Conservation (phyloP, 2,888 invertebrate genomes). For the Protophormia terraenovae region DNA sequence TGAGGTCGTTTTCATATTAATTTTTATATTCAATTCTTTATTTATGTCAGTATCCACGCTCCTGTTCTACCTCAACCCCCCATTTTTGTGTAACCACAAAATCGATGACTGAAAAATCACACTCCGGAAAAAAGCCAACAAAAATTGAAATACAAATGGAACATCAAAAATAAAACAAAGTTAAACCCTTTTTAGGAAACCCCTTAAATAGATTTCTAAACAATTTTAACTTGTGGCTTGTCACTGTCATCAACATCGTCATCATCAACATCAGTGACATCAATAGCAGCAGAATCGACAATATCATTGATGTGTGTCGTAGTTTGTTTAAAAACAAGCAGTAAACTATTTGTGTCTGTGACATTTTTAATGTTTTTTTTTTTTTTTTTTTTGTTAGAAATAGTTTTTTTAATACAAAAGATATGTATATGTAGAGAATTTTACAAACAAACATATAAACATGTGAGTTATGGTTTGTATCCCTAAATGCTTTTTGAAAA, state of each 20-base stretch:
- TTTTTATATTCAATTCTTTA: background rate
- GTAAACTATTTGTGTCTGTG: conserved; percentile 21
- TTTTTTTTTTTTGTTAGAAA: background rate
- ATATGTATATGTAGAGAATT: no score
- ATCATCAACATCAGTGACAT: background rate
- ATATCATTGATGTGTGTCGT: conserved; percentile 19
- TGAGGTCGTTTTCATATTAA: no score
- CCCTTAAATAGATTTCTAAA: conserved; percentile 61
- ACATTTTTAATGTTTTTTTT: background rate
- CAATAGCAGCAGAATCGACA: background rate
- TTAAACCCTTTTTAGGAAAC: conserved; percentile 41
- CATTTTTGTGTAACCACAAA: background rate
- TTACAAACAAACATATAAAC: no score
- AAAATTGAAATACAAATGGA: conserved; percentile 9
- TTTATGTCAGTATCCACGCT: background rate
- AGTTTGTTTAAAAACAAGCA: conserved; percentile 29
- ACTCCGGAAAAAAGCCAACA: background rate
- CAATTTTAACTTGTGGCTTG: conserved; percentile 63
- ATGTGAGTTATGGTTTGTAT: no score
- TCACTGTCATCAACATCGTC: conserved; percentile 47
- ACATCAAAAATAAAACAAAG: background rate
- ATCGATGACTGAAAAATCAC: conserved; percentile 35
- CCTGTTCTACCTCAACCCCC: background rate
- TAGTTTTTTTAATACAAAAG: background rate
- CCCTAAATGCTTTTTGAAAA: no score